Evolutionary conservation across 1,140 invertebrate species (phyloP).

Genomic region (honey bee (Apis mellifera)): Amel_HAv3.1 CM009939.2:9605001-9605500

Average conservation of each 20-base stretch:
- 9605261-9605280: neutral
- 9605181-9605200: too few species aligned
- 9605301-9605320: slow-evolving; percentile 51
- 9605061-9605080: too few species aligned
- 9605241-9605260: neutral
- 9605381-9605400: slow-evolving; percentile 74
- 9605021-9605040: too few species aligned
- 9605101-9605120: too few species aligned
- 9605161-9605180: too few species aligned
- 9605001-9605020: too few species aligned
- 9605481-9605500: slow-evolving; percentile 50
- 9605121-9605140: too few species aligned
- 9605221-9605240: neutral
- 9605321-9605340: slow-evolving; percentile 43
- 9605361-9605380: slow-evolving; percentile 55
- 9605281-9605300: slow-evolving; percentile 34
- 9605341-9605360: slow-evolving; percentile 73
- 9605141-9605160: too few species aligned
- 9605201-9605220: too few species aligned
- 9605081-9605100: too few species aligned
- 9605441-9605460: slow-evolving; percentile 74
- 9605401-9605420: slow-evolving; percentile 76
- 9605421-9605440: slow-evolving; percentile 80
- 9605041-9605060: too few species aligned
- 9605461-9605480: slow-evolving; percentile 66